Evolutionary conservation across 2,797 vertebrate genomes (phyloP).

Genomic region (Parauchenoglanis punctatus): DNA sequence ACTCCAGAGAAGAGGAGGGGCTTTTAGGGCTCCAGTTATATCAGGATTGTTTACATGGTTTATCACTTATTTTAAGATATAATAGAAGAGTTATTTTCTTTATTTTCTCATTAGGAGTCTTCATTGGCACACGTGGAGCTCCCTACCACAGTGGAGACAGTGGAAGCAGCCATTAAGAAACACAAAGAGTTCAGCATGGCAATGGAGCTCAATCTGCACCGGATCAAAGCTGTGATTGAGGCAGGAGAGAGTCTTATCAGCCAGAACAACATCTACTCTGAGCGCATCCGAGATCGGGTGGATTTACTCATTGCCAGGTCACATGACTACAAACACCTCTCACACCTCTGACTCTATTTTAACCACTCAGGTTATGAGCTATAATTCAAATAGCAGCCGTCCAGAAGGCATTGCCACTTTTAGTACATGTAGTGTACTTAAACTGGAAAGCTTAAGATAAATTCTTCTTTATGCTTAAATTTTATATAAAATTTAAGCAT

Average conservation of each 20-base stretch:
- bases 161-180: conserved; percentile 82
- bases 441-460: background rate
- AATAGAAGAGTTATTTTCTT: conserved; percentile 12
- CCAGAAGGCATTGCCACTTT: background rate
- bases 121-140: conserved; percentile 81
- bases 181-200: conserved; percentile 91
- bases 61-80: background rate
- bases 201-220: conserved; percentile 90
- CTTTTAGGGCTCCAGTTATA: background rate
- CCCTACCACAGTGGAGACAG: conserved; percentile 83
- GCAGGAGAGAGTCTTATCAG: conserved; percentile 87
- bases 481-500: too few relatives aligned
- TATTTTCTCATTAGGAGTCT: conserved; percentile 74
- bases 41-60: background rate
- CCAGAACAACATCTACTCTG: conserved; percentile 84
- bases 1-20: background rate
- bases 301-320: conserved; percentile 82
- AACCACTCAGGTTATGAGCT: background rate
- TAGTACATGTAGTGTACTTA: background rate
- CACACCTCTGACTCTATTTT: background rate
- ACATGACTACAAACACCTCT: background rate
- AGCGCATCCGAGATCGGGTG: conserved; percentile 82
- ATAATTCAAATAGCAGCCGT: background rate
- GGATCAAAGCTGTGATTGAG: conserved; percentile 84
- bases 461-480: background rate